Percentiles rank a stretch among this genome's conserved stretches.
Conservation (phyloP, 2,888 invertebrate genomes). For the Cataglyphis altisquamis region DNA sequence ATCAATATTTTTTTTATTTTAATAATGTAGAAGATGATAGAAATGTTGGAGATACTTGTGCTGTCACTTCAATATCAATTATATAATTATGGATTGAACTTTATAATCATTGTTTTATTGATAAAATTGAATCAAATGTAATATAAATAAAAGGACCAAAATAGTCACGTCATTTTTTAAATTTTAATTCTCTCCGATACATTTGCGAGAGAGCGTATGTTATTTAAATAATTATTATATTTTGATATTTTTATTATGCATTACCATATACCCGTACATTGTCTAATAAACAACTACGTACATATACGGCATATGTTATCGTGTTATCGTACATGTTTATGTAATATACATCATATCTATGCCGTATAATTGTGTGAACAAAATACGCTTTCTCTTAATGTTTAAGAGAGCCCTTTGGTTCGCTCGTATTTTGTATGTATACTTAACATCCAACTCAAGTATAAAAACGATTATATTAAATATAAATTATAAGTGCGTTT, state of each 20-base stretch:
- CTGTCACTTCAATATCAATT: neutral
- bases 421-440: neutral
- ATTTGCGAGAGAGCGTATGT: neutral
- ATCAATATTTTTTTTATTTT: neutral
- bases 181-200: neutral
- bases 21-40: neutral
- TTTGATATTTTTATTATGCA: constrained; percentile 19
- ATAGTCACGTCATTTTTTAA: neutral
- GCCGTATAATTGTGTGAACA: constrained; percentile 4
- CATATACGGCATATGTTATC: neutral
- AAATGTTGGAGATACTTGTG: neutral
- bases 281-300: neutral
- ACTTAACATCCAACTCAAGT: neutral
- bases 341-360: neutral
- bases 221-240: neutral
- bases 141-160: neutral
- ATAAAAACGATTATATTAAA: constrained; percentile 30
- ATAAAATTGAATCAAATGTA: neutral
- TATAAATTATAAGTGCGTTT: constrained; percentile 4
- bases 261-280: constrained; percentile 15
- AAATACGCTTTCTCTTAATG: constrained; percentile 16
- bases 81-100: neutral
- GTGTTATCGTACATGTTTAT: neutral
- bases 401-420: constrained; percentile 47
- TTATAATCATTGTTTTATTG: neutral